Evolutionary conservation across 35 echinoderm and acorn worm species (phyloP).

Genomic region (Patiria miniata): DNA sequence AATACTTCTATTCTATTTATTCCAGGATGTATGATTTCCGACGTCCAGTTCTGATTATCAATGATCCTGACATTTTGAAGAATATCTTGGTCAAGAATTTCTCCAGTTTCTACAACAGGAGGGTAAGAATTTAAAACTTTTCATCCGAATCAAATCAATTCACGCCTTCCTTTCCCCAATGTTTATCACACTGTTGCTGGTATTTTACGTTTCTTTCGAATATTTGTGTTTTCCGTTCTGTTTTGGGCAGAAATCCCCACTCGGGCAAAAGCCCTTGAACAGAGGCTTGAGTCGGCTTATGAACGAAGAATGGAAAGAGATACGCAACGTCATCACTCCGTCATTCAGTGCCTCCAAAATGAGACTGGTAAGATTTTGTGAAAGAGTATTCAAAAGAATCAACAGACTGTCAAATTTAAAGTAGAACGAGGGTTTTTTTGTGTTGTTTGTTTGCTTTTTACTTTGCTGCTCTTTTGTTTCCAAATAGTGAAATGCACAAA

Average conservation of each 20-base stretch:
- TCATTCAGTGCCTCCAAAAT: conserved; percentile 73
- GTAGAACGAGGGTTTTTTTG: background rate
- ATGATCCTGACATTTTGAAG: conserved; percentile 40
- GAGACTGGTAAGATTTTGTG: conserved; percentile 75
- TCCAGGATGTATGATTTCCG: conserved; percentile 49
- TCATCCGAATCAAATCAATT: no score
- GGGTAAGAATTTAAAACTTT: conserved; percentile 1
- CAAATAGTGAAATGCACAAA: no score
- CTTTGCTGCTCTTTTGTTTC: no score
- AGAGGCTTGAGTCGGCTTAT: conserved; percentile 34
- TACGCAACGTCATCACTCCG: conserved; percentile 68
- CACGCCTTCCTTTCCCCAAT: no score
- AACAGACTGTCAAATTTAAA: no score
- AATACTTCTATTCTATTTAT: no score
- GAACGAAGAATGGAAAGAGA: conserved; percentile 67
- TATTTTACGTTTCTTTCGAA: background rate
- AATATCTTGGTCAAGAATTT: conserved; percentile 47
- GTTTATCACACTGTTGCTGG: no score
- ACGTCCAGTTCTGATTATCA: conserved; percentile 37
- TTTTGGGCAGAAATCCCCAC: conserved; percentile 23
- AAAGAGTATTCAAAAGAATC: no score
- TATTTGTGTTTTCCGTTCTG: conserved; percentile 9
- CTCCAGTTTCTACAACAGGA: conserved; percentile 29
- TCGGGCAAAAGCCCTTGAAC: conserved; percentile 18
- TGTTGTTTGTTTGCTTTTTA: no score